Conservation (phyloP, 2,113 vertebrate species). For the Spizaetus ornatus region DNA sequence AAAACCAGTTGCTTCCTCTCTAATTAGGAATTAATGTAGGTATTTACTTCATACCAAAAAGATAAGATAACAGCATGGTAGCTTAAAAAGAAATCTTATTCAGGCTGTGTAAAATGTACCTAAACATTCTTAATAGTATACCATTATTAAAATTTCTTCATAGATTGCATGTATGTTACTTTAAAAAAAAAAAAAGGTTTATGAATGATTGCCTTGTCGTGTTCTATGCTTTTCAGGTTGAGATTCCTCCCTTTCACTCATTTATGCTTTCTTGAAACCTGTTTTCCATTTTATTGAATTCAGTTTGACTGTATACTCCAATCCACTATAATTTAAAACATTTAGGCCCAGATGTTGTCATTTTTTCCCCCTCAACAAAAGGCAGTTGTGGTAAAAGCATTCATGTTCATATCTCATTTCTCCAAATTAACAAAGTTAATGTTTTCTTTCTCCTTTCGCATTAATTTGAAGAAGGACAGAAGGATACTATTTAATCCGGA, state of each 20-base stretch:
- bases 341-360: neutral
- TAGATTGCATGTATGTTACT: neutral
- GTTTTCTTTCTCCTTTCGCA: neutral
- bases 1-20: neutral
- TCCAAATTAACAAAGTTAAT: neutral
- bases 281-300: constrained; percentile 22
- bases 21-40: neutral
- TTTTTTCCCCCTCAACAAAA: neutral
- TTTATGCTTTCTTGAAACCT: neutral
- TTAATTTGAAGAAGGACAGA: neutral
- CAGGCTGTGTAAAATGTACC: neutral
- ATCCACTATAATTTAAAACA: neutral
- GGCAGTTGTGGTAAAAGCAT: neutral
- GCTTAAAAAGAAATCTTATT: neutral
- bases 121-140: neutral
- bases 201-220: neutral
- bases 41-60: neutral
- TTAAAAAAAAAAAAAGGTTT: neutral
- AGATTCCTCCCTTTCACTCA: neutral
- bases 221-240: neutral
- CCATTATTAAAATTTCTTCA: neutral
- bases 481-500: neutral
- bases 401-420: neutral
- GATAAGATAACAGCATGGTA: neutral
- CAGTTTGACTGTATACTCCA: neutral